A percentile compares a stretch with the other conserved stretches of the same genome.
Conservation (phyloP, 2,888 invertebrate species). For the Hyles lineata region DNA sequence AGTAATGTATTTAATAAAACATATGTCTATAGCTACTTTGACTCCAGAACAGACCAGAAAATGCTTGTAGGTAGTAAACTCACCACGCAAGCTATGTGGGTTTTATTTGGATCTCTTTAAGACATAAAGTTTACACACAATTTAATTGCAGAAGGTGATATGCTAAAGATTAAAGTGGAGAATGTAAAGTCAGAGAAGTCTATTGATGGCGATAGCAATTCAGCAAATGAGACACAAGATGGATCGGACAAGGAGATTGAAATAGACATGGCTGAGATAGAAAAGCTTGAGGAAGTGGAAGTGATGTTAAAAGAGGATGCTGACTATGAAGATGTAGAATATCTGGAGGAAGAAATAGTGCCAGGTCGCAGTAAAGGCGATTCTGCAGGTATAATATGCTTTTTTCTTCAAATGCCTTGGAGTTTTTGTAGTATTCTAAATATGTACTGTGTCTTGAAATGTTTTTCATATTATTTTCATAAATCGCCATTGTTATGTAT, state of each 20-base stretch:
- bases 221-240: constrained; percentile 41
- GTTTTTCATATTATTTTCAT: no score
- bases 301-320: constrained; percentile 32
- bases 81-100: no score
- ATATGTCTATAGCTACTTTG: no score
- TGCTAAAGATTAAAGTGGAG: background rate
- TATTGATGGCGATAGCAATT: background rate
- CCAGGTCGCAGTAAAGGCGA: constrained; percentile 28
- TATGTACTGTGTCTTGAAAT: no score
- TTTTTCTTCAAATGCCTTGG: background rate
- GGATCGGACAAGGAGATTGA: constrained; percentile 35
- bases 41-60: no score
- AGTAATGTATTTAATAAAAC: no score
- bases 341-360: constrained; percentile 49
- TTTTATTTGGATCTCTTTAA: background rate
- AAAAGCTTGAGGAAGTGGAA: constrained; percentile 18
- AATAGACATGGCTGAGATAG: constrained; percentile 12
- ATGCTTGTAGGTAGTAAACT: no score
- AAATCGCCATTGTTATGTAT: no score
- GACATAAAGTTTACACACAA: background rate
- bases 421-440: background rate
- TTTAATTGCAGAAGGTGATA: background rate
- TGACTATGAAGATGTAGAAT: constrained; percentile 52
- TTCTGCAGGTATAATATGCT: background rate
- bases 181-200: background rate